Percentiles rank a stretch among this genome's conserved stretches.
Conservation (phyloP, 1,140 invertebrate genomes). For the Temnothorax curvispinosus region DNA sequence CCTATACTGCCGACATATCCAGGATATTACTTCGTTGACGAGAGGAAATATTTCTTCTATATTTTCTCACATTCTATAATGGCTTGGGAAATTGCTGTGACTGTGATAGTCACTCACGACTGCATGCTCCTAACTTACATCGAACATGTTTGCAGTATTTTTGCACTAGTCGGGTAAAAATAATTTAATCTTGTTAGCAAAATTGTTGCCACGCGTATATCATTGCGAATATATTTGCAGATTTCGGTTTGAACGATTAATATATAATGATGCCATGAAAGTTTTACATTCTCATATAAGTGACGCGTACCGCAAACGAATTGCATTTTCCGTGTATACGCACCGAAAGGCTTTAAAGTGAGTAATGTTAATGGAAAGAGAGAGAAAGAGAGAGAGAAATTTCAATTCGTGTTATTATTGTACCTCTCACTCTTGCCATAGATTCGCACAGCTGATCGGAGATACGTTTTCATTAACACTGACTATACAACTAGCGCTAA, state of each 20-base stretch:
- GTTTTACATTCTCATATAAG: not conserved
- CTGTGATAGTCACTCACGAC: constrained; percentile 24
- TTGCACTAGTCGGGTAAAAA: constrained; percentile 49
- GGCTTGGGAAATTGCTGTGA: not conserved
- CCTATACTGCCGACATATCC: not conserved
- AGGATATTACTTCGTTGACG: constrained; percentile 51
- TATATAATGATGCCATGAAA: not conserved
- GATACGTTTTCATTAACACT: constrained; percentile 29
- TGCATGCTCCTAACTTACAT: constrained; percentile 38
- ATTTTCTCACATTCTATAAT: constrained; percentile 15
- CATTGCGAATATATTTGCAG: not conserved
- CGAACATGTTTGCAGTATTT: constrained; percentile 57
- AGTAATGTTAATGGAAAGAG: not conserved
- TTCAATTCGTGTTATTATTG: not conserved
- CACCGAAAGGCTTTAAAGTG: constrained; percentile 39
- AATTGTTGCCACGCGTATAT: not conserved
- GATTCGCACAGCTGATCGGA: constrained; percentile 40
- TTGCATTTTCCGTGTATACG: constrained; percentile 21
- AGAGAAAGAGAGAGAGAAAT: not conserved
- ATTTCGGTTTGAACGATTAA: constrained; percentile 36
- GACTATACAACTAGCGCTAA: constrained; percentile 25
- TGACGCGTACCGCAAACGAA: constrained; percentile 2
- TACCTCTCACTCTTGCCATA: not conserved
- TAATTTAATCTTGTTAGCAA: not conserved
- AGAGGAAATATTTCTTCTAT: constrained; percentile 40